phyloP scores from a whole-genome alignment of 2,113 vertebrate genomes.

The Pseudopodoces humilis region DNA sequence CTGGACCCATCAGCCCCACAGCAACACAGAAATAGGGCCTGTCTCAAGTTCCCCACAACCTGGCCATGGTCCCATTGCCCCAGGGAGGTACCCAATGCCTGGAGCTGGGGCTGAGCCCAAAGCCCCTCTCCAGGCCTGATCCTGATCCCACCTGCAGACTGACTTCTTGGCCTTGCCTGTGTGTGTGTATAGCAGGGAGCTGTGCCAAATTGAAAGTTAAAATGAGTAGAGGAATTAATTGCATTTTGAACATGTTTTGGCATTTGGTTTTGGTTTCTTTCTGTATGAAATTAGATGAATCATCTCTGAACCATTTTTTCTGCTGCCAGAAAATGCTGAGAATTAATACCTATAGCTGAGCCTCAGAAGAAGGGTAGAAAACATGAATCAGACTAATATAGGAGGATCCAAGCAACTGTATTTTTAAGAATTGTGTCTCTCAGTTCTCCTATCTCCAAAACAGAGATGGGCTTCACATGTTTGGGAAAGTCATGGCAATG shows the following conservation, averaged over 20 bases:
- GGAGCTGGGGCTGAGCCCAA: not conserved
- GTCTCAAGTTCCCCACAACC: not conserved
- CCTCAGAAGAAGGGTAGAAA: not conserved
- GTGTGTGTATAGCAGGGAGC: not conserved
- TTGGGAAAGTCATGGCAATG: not conserved
- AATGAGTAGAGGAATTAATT: not conserved
- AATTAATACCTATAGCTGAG: not conserved
- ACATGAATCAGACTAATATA: not conserved
- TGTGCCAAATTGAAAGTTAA: not conserved
- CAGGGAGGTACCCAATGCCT: not conserved
- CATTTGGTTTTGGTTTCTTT: rapidly evolving
- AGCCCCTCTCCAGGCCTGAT: not conserved
- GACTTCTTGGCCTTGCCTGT: too few relatives aligned
- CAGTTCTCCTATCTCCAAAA: not conserved
- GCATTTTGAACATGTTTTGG: not conserved
- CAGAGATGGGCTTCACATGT: not conserved
- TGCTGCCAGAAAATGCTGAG: not conserved
- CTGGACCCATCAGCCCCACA: not conserved
- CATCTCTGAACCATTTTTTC: not conserved
- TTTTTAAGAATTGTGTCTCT: not conserved
- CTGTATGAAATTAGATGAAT: not conserved
- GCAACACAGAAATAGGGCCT: not conserved
- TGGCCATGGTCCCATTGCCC: not conserved
- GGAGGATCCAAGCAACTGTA: not conserved
- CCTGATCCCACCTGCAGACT: not conserved